Conservation (phyloP, 2,888 invertebrate species). For the Notocelia uddmanniana region DNA sequence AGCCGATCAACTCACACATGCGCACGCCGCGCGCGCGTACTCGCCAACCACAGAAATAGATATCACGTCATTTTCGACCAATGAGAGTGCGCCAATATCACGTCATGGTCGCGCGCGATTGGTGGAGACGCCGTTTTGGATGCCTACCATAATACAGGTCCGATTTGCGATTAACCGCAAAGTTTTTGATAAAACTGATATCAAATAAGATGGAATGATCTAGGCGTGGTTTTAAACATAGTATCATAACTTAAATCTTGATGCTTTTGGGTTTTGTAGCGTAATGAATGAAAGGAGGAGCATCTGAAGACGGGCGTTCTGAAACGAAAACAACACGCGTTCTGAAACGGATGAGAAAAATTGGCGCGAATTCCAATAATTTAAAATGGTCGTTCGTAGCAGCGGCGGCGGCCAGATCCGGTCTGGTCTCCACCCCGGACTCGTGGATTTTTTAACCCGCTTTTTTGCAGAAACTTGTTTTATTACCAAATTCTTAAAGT, state of each 20-base stretch:
- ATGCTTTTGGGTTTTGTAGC: not conserved
- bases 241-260: conserved; percentile 6
- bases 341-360: conserved; percentile 55
- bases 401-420: conserved; percentile 37
- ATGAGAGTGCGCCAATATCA: conserved; percentile 65
- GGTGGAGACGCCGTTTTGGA: conserved; percentile 77
- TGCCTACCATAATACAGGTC: conserved; percentile 75
- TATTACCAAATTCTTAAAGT: conserved; percentile 16
- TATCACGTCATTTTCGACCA: conserved; percentile 75
- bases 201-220: conserved; percentile 67
- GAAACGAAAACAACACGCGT: too few relatives aligned
- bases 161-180: conserved; percentile 81
- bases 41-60: conserved; percentile 75
- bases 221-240: conserved; percentile 57
- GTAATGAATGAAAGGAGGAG: not conserved
- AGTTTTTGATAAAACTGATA: conserved; percentile 83
- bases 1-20: conserved; percentile 61
- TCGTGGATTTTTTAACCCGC: conserved; percentile 15
- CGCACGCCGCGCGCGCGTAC: conserved; percentile 72
- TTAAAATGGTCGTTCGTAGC: conserved; percentile 39
- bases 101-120: conserved; percentile 68
- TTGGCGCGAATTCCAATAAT: conserved; percentile 63
- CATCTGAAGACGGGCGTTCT: conserved; percentile 49
- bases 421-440: conserved; percentile 7
- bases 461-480: conserved; percentile 25